Conservation (phyloP, 2,888 invertebrate species). For the Cephonodes hylas region DNA sequence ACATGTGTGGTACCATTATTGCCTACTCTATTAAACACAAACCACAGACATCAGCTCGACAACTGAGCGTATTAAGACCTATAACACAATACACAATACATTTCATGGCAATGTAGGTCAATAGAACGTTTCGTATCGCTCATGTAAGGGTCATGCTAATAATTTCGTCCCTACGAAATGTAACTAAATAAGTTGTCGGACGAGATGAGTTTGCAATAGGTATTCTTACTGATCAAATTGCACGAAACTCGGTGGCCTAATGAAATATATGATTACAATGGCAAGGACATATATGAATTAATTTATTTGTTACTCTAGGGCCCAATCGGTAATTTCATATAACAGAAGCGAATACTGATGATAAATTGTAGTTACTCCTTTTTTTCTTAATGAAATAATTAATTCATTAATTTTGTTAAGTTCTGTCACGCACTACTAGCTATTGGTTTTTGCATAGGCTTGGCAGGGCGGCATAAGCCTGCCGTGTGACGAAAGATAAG, state of each 20-base stretch:
- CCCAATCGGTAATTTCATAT: not conserved
- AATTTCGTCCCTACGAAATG: not conserved
- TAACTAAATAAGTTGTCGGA: not conserved
- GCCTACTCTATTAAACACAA: not conserved
- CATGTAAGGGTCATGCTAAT: not conserved
- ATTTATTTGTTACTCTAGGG: no score
- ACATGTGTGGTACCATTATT: no score
- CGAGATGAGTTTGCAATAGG: not conserved
- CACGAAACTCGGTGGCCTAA: not conserved
- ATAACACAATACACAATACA: conserved; percentile 3
- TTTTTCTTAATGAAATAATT: no score
- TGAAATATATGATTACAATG: not conserved
- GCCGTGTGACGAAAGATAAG: no score
- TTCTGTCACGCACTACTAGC: no score
- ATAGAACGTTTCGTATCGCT: not conserved
- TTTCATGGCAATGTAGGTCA: conserved; percentile 13
- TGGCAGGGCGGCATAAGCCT: no score
- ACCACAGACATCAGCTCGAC: not conserved
- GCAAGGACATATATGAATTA: not conserved
- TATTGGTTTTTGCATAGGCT: no score
- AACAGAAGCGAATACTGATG: no score
- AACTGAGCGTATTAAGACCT: not conserved
- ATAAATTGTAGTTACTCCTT: no score
- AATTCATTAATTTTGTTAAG: no score
- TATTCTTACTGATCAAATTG: not conserved